Evolutionary conservation across 2,888 invertebrate species (phyloP).

Genomic region (Invenusta paracnida): DNA sequence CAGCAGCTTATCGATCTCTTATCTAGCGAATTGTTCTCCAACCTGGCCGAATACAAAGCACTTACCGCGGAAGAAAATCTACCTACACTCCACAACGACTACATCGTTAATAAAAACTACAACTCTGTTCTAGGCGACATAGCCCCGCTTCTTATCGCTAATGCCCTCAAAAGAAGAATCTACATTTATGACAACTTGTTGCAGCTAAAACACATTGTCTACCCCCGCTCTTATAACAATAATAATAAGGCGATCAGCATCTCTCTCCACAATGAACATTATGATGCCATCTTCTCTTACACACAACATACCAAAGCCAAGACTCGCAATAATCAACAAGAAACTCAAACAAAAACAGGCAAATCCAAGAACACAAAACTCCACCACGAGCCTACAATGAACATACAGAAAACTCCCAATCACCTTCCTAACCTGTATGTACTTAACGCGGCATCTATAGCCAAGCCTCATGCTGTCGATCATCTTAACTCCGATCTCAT

Average conservation of each 20-base stretch:
- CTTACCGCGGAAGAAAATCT: slow-evolving; percentile 23
- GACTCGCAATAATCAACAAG: slow-evolving; percentile 12
- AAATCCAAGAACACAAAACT: slow-evolving; percentile 27
- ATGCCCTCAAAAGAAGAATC: slow-evolving; percentile 19
- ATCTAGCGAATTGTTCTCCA: slow-evolving; percentile 13
- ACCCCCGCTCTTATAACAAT: slow-evolving; percentile 29
- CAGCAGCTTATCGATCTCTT: slow-evolving; percentile 21
- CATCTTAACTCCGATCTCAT: slow-evolving; percentile 29
- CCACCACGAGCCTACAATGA: slow-evolving; percentile 26
- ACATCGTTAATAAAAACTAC: slow-evolving; percentile 24
- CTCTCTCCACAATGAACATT: slow-evolving; percentile 23
- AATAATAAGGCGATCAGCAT: slow-evolving; percentile 18
- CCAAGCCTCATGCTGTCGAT: slow-evolving; percentile 8
- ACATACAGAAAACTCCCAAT: slow-evolving; percentile 17
- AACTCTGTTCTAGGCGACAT: slow-evolving; percentile 16
- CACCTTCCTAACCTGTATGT: slow-evolving; percentile 29
- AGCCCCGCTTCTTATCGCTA: slow-evolving; percentile 19
- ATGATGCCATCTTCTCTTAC: slow-evolving; percentile 5
- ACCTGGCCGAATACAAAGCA: slow-evolving; percentile 13
- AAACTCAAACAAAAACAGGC: slow-evolving; percentile 11
- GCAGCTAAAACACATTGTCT: slow-evolving; percentile 16
- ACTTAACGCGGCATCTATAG: slow-evolving; percentile 26
- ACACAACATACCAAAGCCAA: slow-evolving; percentile 1
- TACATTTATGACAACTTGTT: slow-evolving; percentile 23
- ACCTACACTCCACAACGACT: slow-evolving; percentile 23